Evolutionary conservation across 2,797 vertebrate genomes (phyloP).

Genomic region (Distichodus sexfasciatus): DNA sequence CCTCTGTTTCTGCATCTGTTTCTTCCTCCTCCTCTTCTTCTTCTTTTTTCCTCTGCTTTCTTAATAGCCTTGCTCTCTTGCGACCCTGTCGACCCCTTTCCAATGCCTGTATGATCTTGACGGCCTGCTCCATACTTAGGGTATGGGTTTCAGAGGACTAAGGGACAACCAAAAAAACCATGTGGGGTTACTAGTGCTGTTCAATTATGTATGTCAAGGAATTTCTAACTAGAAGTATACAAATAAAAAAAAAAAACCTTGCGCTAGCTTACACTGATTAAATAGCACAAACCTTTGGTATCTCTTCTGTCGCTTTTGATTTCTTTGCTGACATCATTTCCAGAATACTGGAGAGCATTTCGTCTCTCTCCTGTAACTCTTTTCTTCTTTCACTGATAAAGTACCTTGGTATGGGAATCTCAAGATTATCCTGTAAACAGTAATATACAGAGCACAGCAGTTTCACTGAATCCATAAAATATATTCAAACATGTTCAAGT

Average conservation of each 20-base stretch:
- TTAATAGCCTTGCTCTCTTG: slow-evolving; percentile 67
- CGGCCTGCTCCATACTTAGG: slow-evolving; percentile 67
- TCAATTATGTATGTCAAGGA: too few relatives aligned
- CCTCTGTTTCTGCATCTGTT: slow-evolving; percentile 36
- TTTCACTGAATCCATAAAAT: too few relatives aligned
- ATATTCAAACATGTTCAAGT: too few relatives aligned
- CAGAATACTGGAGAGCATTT: slow-evolving; percentile 64
- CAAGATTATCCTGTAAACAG: slow-evolving; percentile 67
- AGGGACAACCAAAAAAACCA: background rate
- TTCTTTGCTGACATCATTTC: slow-evolving; percentile 36
- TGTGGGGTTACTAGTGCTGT: too few relatives aligned
- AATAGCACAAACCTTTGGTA: slow-evolving; percentile 57
- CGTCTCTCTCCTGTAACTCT: slow-evolving; percentile 54
- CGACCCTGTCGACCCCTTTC: slow-evolving; percentile 76
- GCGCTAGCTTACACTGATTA: background rate
- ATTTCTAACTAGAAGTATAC: too few relatives aligned
- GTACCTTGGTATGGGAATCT: slow-evolving; percentile 76
- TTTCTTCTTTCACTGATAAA: slow-evolving; percentile 64
- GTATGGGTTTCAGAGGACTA: slow-evolving; percentile 33
- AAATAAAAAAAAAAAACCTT: background rate
- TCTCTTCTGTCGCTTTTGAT: too few relatives aligned
- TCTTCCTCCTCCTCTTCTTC: slow-evolving; percentile 42
- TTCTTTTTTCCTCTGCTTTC: slow-evolving; percentile 59
- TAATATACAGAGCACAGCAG: background rate
- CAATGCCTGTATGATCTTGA: slow-evolving; percentile 66